Evolutionary conservation across 2,888 invertebrate genomes (phyloP), one percentile per base, ranked within the genome.

Genomic region (Stenodera caucasica): DNA sequence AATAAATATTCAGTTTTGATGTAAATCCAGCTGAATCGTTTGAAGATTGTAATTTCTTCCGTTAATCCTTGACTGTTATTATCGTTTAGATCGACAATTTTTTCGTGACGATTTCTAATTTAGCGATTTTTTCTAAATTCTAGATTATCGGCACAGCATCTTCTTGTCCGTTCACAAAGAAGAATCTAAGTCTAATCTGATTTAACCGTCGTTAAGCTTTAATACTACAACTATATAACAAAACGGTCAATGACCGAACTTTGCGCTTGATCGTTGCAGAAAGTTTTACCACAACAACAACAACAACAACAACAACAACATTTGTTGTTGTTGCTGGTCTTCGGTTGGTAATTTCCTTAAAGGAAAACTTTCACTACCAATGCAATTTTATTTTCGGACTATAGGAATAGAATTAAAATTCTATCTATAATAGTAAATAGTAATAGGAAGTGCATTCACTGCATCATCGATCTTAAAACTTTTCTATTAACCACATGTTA

Each of bases 401-500:
- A n/a, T n/a, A n/a, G n/a, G n/a, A n/a, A 18, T 53, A 56, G 18
- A 18, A 40, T 40, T 40, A 40, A 15, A 40, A 40, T 40, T 15
- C 37, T 40, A 40, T 40, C 9, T 15, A 40, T 40, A 15, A 8
- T 40, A 18, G 1, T 29, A 40, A 18, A 15, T 6, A 9, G 37
- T 9, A 58, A 40, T 59, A 59, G 62, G 62, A 63, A 63, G 62
- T 63, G 62, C 62, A 63, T 63, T 63, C 59, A 63, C 59, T 62
- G 37, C 18, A 40, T 40, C 37, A 40, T 35, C 35, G 35, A 15
- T 40, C 15, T 40, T 35, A 37, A 14, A 35, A 15, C 7, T 40
- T 40, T 40, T 40, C 37, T 40, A 40, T 40, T 40, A 18, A 40
- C 37, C 37, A 40, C 37, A 40, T 40, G 37, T 40, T 18, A 14